Conservation (phyloP, 2,113 vertebrate species). For the Chloropsis cyanopogon region DNA sequence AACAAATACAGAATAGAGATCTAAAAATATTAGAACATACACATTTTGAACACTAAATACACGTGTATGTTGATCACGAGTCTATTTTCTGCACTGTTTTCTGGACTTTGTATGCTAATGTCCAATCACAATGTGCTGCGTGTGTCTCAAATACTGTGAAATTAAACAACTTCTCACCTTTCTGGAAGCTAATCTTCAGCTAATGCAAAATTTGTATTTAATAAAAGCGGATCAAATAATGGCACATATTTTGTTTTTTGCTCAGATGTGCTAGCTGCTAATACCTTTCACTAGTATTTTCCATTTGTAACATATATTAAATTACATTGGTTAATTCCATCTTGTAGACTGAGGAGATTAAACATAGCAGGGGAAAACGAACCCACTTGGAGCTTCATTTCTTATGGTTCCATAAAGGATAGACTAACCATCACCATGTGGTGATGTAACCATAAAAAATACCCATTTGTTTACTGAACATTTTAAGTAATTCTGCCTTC, state of each 20-base stretch:
- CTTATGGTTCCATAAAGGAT: neutral
- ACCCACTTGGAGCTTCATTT: neutral
- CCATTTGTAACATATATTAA: neutral
- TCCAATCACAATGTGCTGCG: neutral
- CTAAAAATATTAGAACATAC: neutral
- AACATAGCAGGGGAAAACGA: neutral
- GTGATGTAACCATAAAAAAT: neutral
- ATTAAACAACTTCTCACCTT: slow-evolving; percentile 34
- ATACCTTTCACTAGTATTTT: neutral
- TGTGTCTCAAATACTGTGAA: slow-evolving; percentile 14
- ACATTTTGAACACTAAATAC: neutral
- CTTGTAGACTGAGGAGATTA: neutral
- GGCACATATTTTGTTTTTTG: neutral
- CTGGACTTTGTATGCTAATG: neutral
- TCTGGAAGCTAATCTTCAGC: neutral
- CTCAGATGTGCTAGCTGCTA: slow-evolving; percentile 16
- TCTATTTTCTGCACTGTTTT: neutral
- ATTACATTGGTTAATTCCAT: neutral
- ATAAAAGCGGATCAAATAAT: slow-evolving; percentile 21
- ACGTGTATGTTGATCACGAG: neutral
- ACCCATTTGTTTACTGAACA: neutral
- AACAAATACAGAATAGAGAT: neutral
- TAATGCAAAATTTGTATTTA: slow-evolving; percentile 21
- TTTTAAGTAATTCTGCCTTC: neutral
- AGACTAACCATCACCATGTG: neutral